Evolutionary conservation across 1,140 invertebrate genomes (phyloP), one percentile per base, ranked within the genome.

Genomic region (Trachymyrmex septentrionalis): DNA sequence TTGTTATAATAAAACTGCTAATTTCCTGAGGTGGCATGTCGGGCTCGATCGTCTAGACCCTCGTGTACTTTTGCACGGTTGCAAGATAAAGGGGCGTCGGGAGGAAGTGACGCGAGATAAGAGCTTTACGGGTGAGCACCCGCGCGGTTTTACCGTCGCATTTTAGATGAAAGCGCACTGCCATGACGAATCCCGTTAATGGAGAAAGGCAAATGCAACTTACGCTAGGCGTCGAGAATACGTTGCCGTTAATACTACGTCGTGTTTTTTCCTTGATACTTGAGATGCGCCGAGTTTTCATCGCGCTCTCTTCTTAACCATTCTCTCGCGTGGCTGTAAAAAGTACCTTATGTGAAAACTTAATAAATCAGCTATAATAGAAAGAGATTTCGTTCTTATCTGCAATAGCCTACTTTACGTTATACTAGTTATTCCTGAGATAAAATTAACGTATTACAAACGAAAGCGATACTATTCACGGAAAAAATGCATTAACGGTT

Each of bases 1-100:
- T 92, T 90, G 88, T 91, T 92, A 81, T 90, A 85, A 87, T 66
- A 90, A 91, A 91, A 90, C 88, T 90, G 88, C 90, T 94, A 93
- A 94, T 94, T 93, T 94, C 88, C 91, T 90, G 87, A 75, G 64
- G 67, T 30, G 82, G 72, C 24, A 59, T 78, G 69, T 72, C 48
- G 48, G 34, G n/a, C 44, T 55, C 48, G 50, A 44, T 63, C 55
- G 75, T 71, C 76, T 55, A 61, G 21, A 21, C 53, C n/a, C 57
- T 53, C 34, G 53, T n/a, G 19, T 27, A 34, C 34, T 12, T 27
- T 19, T 34, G 12, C 14, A 14, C 30, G 21, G 44, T 14, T 38
- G 48, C 80, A 30, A 87, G 77, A 71, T 80, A 89, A 87, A 85
- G 71, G 59, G 71, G 59, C 75, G 88, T 88, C 87, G 89, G 80